Evolutionary conservation across 1,140 invertebrate genomes (phyloP).

Genomic region (Neoseiulus cucumeris): DNA sequence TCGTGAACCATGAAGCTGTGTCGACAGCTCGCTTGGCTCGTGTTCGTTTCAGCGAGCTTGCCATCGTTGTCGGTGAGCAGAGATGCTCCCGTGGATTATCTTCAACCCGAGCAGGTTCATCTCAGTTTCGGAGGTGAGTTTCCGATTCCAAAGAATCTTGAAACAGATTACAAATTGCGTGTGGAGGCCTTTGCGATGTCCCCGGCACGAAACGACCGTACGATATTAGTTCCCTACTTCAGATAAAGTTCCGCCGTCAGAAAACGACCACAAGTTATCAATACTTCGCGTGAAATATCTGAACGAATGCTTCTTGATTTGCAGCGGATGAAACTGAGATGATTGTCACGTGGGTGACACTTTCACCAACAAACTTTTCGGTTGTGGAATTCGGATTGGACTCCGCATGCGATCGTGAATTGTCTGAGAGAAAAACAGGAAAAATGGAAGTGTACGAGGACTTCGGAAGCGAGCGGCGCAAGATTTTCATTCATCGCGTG

Average conservation of each 20-base stretch:
- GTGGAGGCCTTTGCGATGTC: too few species aligned
- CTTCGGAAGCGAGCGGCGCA: not conserved
- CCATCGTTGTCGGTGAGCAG: too few species aligned
- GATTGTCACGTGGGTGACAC: slow-evolving; percentile 72
- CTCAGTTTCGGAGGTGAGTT: slow-evolving; percentile 29
- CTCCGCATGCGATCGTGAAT: slow-evolving; percentile 52
- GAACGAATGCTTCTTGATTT: not conserved
- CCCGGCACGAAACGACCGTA: too few species aligned
- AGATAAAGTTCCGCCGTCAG: too few species aligned
- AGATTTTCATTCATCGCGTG: slow-evolving; percentile 53
- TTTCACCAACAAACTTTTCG: slow-evolving; percentile 42
- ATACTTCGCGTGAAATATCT: not conserved
- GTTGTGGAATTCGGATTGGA: slow-evolving; percentile 51
- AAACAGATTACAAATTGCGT: too few species aligned
- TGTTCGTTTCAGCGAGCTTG: too few species aligned
- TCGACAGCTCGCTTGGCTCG: too few species aligned
- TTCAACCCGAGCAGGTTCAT: slow-evolving; percentile 42
- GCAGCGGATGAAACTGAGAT: slow-evolving; percentile 35
- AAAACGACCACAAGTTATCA: too few species aligned
- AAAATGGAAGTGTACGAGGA: not conserved
- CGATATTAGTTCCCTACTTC: too few species aligned
- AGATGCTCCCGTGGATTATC: too few species aligned
- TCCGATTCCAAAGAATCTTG: too few species aligned
- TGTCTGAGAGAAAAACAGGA: slow-evolving; percentile 39
- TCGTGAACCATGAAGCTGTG: too few species aligned